A percentile compares a stretch with the other conserved stretches of the same genome.
Evolutionary conservation across 2,113 vertebrate genomes (phyloP).

Genomic region (Vanacampus margaritifer): DNA sequence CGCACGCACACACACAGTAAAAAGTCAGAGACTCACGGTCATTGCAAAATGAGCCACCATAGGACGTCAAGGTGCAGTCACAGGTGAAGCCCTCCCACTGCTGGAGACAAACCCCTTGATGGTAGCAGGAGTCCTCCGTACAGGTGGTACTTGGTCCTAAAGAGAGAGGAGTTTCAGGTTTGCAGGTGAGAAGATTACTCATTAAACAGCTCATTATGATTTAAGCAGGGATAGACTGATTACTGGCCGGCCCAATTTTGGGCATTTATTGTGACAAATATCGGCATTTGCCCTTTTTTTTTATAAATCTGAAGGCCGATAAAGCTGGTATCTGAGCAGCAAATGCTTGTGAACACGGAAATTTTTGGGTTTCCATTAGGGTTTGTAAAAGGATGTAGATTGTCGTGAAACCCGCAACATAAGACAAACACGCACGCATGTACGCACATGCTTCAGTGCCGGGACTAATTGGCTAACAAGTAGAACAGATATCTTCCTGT

Average conservation of each 20-base stretch:
- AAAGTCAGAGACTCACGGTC: slow-evolving; percentile 65
- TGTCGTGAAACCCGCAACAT: slow-evolving; percentile 60
- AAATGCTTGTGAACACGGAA: no score
- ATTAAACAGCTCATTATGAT: background rate
- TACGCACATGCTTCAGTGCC: slow-evolving; percentile 32
- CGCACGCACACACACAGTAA: background rate
- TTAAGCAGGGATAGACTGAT: no score
- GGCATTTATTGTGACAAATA: no score
- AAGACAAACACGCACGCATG: slow-evolving; percentile 22
- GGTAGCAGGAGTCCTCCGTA: slow-evolving; percentile 90
- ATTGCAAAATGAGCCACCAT: slow-evolving; percentile 75
- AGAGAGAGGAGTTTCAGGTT: background rate
- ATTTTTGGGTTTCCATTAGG: no score
- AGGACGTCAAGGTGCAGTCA: slow-evolving; percentile 90
- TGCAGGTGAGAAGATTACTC: background rate
- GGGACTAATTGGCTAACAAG: slow-evolving; percentile 54
- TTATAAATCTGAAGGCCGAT: no score
- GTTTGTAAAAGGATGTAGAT: background rate
- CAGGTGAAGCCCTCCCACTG: slow-evolving; percentile 93
- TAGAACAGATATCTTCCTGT: background rate
- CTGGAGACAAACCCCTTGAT: slow-evolving; percentile 92
- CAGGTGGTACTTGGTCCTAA: slow-evolving; percentile 90
- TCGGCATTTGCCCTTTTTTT: no score
- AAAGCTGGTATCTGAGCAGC: no score
- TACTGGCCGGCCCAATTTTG: no score